A percentile compares a stretch with the other conserved stretches of the same genome.
These are phyloP conservation scores for Octomys mimax DNA, from an alignment of 2,797 vertebrate species.

Conservation along the genomic window DNA sequence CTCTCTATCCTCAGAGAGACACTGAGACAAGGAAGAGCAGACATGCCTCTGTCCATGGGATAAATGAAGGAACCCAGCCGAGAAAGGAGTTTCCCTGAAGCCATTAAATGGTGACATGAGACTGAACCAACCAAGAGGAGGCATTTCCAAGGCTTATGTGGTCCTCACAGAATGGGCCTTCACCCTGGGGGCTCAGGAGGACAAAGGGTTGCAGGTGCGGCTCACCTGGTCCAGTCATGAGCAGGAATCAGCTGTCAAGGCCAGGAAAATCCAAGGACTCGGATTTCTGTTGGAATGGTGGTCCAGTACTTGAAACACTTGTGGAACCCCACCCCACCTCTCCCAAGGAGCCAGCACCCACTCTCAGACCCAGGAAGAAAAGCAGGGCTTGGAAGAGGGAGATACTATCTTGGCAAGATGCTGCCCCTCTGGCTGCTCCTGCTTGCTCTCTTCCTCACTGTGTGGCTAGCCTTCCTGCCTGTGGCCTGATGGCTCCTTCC, in stretches of 20 bases:
- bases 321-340: not conserved
- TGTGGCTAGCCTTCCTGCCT: not conserved
- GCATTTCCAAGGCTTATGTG: no score
- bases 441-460: not conserved
- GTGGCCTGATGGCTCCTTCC: not conserved
- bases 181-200: not conserved
- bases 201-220: not conserved
- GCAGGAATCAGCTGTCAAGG: not conserved
- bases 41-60: not conserved
- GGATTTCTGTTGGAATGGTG: not conserved
- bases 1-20: not conserved
- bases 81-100: not conserved
- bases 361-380: not conserved
- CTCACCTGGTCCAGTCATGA: not conserved
- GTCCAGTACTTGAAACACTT: not conserved
- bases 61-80: not conserved
- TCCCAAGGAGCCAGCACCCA: not conserved
- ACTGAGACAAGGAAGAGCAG: not conserved
- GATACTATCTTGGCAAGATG: fast-evolving
- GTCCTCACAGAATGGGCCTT: not conserved
- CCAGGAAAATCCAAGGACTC: not conserved
- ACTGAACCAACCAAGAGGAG: not conserved
- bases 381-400: not conserved
- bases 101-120: not conserved
- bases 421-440: not conserved